Evolutionary conservation across 2,797 vertebrate genomes (phyloP).

Genomic region (Ctenopoma multispine): DNA sequence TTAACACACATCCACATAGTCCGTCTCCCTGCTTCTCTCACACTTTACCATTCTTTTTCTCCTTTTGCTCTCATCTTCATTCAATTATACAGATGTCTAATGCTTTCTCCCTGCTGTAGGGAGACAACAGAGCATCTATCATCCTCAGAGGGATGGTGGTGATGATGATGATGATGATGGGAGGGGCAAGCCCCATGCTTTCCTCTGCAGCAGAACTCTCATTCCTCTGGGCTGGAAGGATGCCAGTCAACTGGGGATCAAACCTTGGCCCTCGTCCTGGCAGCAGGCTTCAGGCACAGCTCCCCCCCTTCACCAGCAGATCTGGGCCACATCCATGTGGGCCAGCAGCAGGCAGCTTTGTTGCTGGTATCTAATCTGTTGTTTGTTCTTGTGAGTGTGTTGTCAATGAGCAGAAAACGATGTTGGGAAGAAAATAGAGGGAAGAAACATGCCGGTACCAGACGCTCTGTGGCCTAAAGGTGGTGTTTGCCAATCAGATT

Average conservation of each 20-base stretch:
- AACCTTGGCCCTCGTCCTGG: slow-evolving; percentile 76
- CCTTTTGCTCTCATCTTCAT: slow-evolving; percentile 75
- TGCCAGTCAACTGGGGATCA: slow-evolving; percentile 78
- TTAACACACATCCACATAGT: slow-evolving; percentile 63
- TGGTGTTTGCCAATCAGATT: slow-evolving; percentile 70
- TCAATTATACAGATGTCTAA: slow-evolving; percentile 86
- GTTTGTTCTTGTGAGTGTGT: slow-evolving; percentile 75
- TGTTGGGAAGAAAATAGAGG: slow-evolving; percentile 64
- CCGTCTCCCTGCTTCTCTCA: slow-evolving; percentile 41
- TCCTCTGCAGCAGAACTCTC: slow-evolving; percentile 72
- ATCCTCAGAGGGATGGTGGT: slow-evolving; percentile 65
- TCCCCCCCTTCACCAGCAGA: slow-evolving; percentile 74
- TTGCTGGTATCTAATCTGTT: slow-evolving; percentile 74
- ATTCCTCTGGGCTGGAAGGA: slow-evolving; percentile 79
- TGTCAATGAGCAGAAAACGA: slow-evolving; percentile 72
- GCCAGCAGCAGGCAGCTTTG: slow-evolving; percentile 71
- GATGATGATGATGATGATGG: slow-evolving; percentile 25
- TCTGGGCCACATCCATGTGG: slow-evolving; percentile 82
- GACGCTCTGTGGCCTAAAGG: slow-evolving; percentile 59
- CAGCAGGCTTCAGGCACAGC: slow-evolving; percentile 72
- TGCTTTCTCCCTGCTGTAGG: slow-evolving; percentile 73
- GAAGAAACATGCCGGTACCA: slow-evolving; percentile 59
- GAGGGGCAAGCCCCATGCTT: slow-evolving; percentile 56
- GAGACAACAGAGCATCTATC: slow-evolving; percentile 82
- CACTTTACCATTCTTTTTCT: slow-evolving; percentile 26